These are phyloP conservation scores for Sebastes steindachneri DNA, from an alignment of 2,797 vertebrate species.

Conservation along the genomic window DNA sequence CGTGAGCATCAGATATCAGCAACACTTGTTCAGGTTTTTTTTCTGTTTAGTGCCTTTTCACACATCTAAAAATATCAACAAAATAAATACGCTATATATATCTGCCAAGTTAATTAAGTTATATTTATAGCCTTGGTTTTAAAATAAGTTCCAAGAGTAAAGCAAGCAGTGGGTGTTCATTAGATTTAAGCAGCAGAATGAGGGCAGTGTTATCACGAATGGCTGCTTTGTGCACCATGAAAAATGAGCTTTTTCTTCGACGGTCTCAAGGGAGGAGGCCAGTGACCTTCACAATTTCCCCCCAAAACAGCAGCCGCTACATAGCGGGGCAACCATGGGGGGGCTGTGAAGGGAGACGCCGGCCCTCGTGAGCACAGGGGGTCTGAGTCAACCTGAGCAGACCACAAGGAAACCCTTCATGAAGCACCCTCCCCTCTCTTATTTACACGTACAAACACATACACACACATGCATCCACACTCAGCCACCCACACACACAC, in stretches of 20 bases:
- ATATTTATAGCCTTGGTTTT: conserved; percentile 78
- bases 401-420: conserved; percentile 82
- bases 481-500: neutral
- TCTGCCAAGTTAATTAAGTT: conserved; percentile 65
- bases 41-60: conserved; percentile 47
- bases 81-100: conserved; percentile 70
- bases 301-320: conserved; percentile 59
- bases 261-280: conserved; percentile 70
- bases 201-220: conserved; percentile 83
- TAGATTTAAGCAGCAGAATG: conserved; percentile 74
- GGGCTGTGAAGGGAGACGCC: conserved; percentile 60
- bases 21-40: neutral
- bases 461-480: conserved; percentile 21
- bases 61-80: conserved; percentile 70
- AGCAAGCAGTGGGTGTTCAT: conserved; percentile 67
- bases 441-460: conserved; percentile 60
- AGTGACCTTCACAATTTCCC: conserved; percentile 71
- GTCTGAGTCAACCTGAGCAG: conserved; percentile 66
- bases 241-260: conserved; percentile 82
- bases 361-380: conserved; percentile 64
- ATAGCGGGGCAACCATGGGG: conserved; percentile 45
- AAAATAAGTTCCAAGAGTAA: conserved; percentile 72
- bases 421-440: conserved; percentile 38
- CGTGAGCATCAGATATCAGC: conserved; percentile 14
- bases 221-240: conserved; percentile 79